Conservation (phyloP, 23 tunicate genomes). For the Aplidium turbinatum region DNA sequence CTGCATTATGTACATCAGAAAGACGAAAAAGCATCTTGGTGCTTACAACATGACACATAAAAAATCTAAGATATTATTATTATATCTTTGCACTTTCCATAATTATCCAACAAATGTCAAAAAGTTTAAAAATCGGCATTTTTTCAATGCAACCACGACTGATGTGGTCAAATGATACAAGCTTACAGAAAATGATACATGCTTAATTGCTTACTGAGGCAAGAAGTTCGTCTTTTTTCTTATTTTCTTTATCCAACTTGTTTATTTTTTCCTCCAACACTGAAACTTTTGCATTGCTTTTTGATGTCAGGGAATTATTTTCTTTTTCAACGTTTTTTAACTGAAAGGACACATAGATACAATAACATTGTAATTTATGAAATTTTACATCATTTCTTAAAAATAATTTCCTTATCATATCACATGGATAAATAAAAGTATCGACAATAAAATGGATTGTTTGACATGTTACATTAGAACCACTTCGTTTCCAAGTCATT, state of each 20-base stretch:
- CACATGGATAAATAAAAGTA: background rate
- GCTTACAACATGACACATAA: no score
- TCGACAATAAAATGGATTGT: background rate
- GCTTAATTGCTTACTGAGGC: no score
- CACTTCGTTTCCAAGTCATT: background rate
- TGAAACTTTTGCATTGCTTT: background rate
- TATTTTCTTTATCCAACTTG: constrained; percentile 6
- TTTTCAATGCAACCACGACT: no score
- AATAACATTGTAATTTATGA: background rate
- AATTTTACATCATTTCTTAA: background rate
- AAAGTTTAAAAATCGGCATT: no score
- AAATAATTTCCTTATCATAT: background rate
- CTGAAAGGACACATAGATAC: constrained; percentile 3
- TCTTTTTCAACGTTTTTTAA: constrained; percentile 14
- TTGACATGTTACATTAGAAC: background rate
- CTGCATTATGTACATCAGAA: no score
- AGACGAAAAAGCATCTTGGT: no score
- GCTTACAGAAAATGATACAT: no score
- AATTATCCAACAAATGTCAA: no score
- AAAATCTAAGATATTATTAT: no score
- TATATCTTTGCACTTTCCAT: no score
- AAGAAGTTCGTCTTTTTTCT: background rate
- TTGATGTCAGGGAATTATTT: background rate
- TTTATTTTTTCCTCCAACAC: constrained; percentile 5
- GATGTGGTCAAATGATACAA: no score